phyloP scores from a whole-genome alignment of 30 jellyfish, hydroid and myxozoan species.

The Hydractinia symbiolongicarpus region DNA sequence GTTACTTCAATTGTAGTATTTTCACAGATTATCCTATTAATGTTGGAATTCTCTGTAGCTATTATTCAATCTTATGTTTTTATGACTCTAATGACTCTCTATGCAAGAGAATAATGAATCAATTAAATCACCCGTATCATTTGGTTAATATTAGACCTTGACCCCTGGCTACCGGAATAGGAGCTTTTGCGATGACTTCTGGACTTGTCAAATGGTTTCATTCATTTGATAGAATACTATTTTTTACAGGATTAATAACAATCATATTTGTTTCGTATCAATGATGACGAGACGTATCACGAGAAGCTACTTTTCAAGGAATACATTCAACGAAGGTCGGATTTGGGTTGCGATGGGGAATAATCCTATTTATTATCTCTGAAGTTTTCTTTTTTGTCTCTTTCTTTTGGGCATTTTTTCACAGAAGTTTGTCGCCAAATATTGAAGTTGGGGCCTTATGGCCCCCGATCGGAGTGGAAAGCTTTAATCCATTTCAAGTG shows the following conservation, averaged over 20 bases:
- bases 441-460: constrained; percentile 41
- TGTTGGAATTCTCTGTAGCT: constrained; percentile 44
- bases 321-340: constrained; percentile 17
- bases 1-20: background rate
- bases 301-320: no score
- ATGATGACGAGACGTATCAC: no score
- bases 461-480: no score
- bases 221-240: no score
- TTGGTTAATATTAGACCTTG: no score
- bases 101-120: constrained; percentile 33
- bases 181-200: constrained; percentile 44
- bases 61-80: constrained; percentile 57
- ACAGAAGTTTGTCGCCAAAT: constrained; percentile 46
- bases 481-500: no score
- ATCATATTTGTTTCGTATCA: no score
- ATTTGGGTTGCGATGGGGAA: constrained; percentile 29
- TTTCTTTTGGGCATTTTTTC: constrained; percentile 58
- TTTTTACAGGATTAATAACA: background rate
- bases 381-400: constrained; percentile 46
- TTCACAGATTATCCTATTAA: constrained; percentile 23
- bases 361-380: constrained; percentile 38
- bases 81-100: constrained; percentile 22
- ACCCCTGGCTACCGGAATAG: no score
- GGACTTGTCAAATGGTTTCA: no score
- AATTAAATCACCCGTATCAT: no score